Evolutionary conservation across 1,140 invertebrate species (phyloP).

Genomic region (Mya arenaria): DNA sequence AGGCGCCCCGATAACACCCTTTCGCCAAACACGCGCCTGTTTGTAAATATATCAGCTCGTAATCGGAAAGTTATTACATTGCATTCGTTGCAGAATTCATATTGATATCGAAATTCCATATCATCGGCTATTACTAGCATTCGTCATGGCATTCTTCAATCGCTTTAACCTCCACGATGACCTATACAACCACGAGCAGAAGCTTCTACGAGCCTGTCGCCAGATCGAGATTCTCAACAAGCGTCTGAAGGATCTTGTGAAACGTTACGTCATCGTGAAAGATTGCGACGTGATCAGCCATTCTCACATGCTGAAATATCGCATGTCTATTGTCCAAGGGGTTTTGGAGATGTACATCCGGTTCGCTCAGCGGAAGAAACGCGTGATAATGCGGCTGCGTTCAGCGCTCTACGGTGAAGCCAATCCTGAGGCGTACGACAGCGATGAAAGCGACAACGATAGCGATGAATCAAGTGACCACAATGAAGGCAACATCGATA

Average conservation of each 20-base stretch:
- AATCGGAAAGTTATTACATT: too few relatives aligned
- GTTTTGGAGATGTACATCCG: not conserved
- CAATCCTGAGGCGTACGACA: not conserved
- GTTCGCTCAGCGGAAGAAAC: not conserved
- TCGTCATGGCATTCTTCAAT: too few relatives aligned
- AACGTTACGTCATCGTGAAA: not conserved
- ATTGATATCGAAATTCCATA: too few relatives aligned
- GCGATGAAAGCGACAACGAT: not conserved
- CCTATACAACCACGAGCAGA: not conserved
- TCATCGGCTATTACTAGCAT: too few relatives aligned
- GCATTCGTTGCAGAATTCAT: too few relatives aligned
- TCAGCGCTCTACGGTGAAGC: not conserved
- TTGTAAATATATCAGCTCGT: too few relatives aligned
- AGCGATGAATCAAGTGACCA: not conserved
- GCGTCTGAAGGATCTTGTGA: not conserved
- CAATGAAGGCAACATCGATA: too few relatives aligned
- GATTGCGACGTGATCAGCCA: not conserved
- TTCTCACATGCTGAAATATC: not conserved
- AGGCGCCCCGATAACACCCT: too few relatives aligned
- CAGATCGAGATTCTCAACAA: not conserved
- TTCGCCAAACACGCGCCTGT: too few relatives aligned
- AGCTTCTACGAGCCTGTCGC: not conserved
- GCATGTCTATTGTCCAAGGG: not conserved
- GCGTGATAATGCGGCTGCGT: not conserved
- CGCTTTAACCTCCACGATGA: not conserved